These are phyloP conservation scores for Blastobasis adustella DNA, from an alignment of 2,888 invertebrate species.

Conservation along the genomic window DNA sequence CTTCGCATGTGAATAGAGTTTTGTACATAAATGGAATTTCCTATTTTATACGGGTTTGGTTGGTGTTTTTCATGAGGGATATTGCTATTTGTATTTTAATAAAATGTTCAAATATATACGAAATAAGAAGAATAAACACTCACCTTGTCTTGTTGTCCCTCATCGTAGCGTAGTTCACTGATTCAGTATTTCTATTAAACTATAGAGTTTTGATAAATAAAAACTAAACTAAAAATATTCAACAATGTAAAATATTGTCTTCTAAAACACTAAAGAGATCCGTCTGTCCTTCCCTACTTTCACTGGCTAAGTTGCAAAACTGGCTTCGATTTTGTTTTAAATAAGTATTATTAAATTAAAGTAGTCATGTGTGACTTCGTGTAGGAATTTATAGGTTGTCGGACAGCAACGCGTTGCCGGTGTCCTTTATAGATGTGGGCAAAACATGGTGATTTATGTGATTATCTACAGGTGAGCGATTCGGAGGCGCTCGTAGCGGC, in stretches of 20 bases:
- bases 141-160: conserved; percentile 45
- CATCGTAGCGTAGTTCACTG: conserved; percentile 21
- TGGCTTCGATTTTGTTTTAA: neutral
- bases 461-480: conserved; percentile 34
- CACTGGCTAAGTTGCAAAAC: conserved; percentile 20
- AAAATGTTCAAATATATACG: neutral
- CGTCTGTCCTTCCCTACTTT: conserved; percentile 17
- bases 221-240: neutral
- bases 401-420: conserved; percentile 25
- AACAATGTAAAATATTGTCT: conserved; percentile 8
- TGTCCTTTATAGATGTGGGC: conserved; percentile 26
- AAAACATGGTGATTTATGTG: conserved; percentile 47
- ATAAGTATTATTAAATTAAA: conserved; percentile 2
- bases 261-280: conserved; percentile 8
- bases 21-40: too few relatives aligned
- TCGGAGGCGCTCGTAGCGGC: conserved; percentile 12
- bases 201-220: too few relatives aligned
- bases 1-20: too few relatives aligned
- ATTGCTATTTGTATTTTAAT: neutral
- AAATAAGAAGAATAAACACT: conserved; percentile 16
- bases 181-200: too few relatives aligned
- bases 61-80: too few relatives aligned
- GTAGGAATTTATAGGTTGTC: conserved; percentile 9
- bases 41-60: too few relatives aligned
- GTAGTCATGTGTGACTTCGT: neutral